Conservation (phyloP, 1,140 invertebrate genomes). For the Aphis craccivora region DNA sequence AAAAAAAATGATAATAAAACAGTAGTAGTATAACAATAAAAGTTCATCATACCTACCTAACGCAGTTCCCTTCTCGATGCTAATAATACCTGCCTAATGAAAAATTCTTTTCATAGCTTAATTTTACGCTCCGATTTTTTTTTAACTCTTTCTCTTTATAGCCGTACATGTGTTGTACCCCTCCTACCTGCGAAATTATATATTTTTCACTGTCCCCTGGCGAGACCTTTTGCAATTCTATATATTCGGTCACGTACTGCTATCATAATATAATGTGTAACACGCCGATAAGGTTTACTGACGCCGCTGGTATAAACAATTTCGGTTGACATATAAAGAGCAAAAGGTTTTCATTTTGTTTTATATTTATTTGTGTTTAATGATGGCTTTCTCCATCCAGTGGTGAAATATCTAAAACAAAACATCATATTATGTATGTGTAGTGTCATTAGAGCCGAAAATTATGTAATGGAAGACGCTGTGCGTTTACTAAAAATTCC, state of each 20-base stretch:
- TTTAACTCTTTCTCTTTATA: background rate
- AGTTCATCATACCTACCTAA: conserved; percentile 32
- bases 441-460: background rate
- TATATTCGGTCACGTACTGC: conserved; percentile 19
- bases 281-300: background rate
- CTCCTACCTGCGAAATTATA: background rate
- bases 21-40: conserved; percentile 51
- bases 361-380: conserved; percentile 14
- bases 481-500: background rate
- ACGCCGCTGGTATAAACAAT: background rate
- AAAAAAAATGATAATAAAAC: conserved; percentile 33
- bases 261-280: conserved; percentile 32
- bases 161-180: background rate
- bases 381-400: background rate
- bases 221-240: conserved; percentile 22
- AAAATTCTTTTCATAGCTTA: conserved; percentile 54
- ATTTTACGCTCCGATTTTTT: conserved; percentile 47
- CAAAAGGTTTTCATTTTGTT: conserved; percentile 36
- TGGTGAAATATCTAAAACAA: background rate
- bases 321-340: conserved; percentile 44
- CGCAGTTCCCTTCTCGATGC: background rate
- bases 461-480: background rate
- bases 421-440: background rate
- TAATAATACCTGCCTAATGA: conserved; percentile 53
- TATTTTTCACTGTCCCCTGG: conserved; percentile 16